These are phyloP conservation scores for Rana temporaria DNA, from an alignment of 2,113 vertebrate species.

Conservation along the genomic window DNA sequence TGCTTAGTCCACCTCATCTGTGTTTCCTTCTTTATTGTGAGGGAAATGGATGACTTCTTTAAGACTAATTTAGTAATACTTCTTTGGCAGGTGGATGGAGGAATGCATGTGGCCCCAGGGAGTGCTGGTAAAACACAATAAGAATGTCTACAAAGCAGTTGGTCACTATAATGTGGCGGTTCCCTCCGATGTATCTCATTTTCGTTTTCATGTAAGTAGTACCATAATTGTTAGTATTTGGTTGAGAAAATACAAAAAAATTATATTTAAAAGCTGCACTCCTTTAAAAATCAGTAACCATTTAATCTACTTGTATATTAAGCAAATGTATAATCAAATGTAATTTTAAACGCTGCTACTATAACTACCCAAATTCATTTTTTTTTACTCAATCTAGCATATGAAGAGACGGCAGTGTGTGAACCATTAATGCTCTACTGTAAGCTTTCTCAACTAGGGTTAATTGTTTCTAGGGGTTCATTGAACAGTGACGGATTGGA, in stretches of 20 bases:
- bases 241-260: too few relatives aligned
- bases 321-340: too few relatives aligned
- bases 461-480: too few relatives aligned
- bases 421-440: not conserved
- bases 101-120: slow-evolving; percentile 98
- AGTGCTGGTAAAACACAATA: slow-evolving; percentile 96
- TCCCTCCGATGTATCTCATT: slow-evolving; percentile 96
- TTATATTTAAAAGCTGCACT: too few relatives aligned
- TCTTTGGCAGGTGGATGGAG: slow-evolving; percentile 89
- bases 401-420: not conserved
- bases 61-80: not conserved
- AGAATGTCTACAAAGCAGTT: slow-evolving; percentile 98
- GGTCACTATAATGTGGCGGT: slow-evolving; percentile 97
- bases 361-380: too few relatives aligned
- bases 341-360: too few relatives aligned
- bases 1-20: too few relatives aligned
- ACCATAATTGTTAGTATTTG: not conserved
- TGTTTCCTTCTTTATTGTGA: not conserved
- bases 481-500: too few relatives aligned
- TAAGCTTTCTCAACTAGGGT: not conserved
- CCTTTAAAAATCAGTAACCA: too few relatives aligned
- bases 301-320: too few relatives aligned
- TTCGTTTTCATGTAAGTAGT: slow-evolving; percentile 94
- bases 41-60: not conserved
- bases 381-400: too few relatives aligned